Conservation (phyloP, 1,140 invertebrate genomes). For the Musca domestica region DNA sequence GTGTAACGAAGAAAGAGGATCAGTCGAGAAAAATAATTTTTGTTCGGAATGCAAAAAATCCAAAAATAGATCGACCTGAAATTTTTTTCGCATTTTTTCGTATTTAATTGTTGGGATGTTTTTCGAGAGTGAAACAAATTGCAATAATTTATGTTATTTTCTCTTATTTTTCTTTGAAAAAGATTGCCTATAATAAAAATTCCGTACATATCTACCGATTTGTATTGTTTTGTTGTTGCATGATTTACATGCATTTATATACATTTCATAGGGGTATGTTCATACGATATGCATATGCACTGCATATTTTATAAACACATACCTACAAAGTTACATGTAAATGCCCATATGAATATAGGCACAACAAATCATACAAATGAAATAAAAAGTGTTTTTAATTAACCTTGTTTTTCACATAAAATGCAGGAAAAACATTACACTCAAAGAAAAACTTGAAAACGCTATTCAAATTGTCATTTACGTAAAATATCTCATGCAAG, state of each 20-base stretch:
- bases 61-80: too few species aligned
- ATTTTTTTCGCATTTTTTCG: too few species aligned
- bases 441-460: background rate
- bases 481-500: too few species aligned
- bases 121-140: too few species aligned
- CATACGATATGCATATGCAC: background rate
- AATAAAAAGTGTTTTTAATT: conserved; percentile 10
- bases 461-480: too few species aligned
- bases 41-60: too few species aligned
- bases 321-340: background rate
- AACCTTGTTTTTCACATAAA: conserved; percentile 12
- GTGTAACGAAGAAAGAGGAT: too few species aligned
- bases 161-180: too few species aligned
- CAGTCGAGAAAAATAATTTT: too few species aligned
- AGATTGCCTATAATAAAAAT: too few species aligned
- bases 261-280: background rate
- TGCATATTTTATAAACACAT: background rate
- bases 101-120: too few species aligned
- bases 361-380: background rate
- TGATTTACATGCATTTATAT: background rate
- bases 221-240: background rate
- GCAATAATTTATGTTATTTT: too few species aligned
- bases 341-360: background rate
- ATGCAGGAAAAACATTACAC: conserved; percentile 7
- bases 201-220: background rate